These are phyloP conservation scores for Drosophila takahashii DNA, from an alignment of 1,140 invertebrate species.

Conservation along the genomic window DNA sequence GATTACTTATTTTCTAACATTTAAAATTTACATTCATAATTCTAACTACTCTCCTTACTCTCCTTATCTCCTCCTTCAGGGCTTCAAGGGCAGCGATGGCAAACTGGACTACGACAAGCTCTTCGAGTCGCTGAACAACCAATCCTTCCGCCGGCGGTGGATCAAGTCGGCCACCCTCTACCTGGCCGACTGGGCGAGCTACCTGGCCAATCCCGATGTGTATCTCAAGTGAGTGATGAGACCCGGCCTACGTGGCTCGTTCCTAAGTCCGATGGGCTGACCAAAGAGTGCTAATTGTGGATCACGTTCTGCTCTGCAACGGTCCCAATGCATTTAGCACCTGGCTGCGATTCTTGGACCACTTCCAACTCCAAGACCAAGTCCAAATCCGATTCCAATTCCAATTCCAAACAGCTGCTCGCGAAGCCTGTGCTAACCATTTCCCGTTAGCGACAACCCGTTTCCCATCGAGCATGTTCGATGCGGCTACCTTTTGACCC, in stretches of 20 bases:
- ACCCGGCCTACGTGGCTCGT: constrained; percentile 27
- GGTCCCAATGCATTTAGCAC: constrained; percentile 68
- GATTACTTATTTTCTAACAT: too few species aligned
- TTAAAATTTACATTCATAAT: too few species aligned
- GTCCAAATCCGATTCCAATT: constrained; percentile 29
- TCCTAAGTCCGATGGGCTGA: background rate
- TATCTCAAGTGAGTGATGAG: constrained; percentile 88
- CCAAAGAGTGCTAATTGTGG: constrained; percentile 60
- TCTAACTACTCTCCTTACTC: background rate
- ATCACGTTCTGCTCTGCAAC: constrained; percentile 66
- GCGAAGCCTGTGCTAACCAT: constrained; percentile 39
- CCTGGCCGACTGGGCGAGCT: constrained; percentile 90
- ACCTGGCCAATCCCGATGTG: constrained; percentile 90
- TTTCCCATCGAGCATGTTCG: constrained; percentile 68
- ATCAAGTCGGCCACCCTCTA: constrained; percentile 90
- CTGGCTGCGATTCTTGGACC: constrained; percentile 55
- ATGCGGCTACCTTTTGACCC: constrained; percentile 33
- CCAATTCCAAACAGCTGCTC: constrained; percentile 50
- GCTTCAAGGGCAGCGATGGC: constrained; percentile 88
- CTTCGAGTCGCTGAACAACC: constrained; percentile 91
- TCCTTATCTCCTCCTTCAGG: constrained; percentile 43
- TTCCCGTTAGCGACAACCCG: constrained; percentile 73
- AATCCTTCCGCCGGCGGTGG: constrained; percentile 90
- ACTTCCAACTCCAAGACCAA: constrained; percentile 7
- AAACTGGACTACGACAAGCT: constrained; percentile 89